These are phyloP conservation scores for Agriotes lineatus DNA, from an alignment of 2,888 invertebrate species.

Conservation along the genomic window DNA sequence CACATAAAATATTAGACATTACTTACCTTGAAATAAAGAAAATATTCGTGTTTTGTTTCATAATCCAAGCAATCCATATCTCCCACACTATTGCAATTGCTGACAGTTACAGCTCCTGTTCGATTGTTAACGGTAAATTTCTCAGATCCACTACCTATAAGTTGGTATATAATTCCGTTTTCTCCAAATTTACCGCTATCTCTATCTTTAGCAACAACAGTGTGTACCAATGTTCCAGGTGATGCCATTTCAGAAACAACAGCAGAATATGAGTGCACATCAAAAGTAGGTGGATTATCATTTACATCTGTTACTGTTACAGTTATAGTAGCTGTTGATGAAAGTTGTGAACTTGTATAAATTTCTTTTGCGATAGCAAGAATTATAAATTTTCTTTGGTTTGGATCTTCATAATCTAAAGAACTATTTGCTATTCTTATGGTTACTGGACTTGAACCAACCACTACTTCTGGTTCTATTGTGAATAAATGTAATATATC, in stretches of 20 bases:
- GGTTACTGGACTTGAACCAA: slow-evolving; percentile 85
- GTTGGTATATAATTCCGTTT: slow-evolving; percentile 85
- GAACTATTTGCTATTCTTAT: slow-evolving; percentile 84
- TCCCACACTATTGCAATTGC: slow-evolving; percentile 78
- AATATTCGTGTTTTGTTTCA: slow-evolving; percentile 85
- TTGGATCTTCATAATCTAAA: slow-evolving; percentile 91
- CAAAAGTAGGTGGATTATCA: slow-evolving; percentile 87
- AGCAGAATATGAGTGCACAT: slow-evolving; percentile 80
- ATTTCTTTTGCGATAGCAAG: slow-evolving; percentile 88
- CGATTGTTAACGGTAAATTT: slow-evolving; percentile 83
- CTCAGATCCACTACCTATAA: slow-evolving; percentile 86
- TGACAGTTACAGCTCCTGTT: slow-evolving; percentile 86
- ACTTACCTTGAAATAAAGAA: slow-evolving; percentile 83
- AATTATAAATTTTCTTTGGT: slow-evolving; percentile 90
- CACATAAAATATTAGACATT: too few relatives aligned
- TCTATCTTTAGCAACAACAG: slow-evolving; percentile 84
- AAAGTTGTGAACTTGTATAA: slow-evolving; percentile 80
- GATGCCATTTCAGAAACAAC: slow-evolving; percentile 78
- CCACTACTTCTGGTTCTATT: slow-evolving; percentile 84
- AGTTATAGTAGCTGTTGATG: slow-evolving; percentile 87
- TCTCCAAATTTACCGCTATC: slow-evolving; percentile 88
- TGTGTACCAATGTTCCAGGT: slow-evolving; percentile 75
- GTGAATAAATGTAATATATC: slow-evolving; percentile 87
- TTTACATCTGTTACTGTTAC: slow-evolving; percentile 85
- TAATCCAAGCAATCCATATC: slow-evolving; percentile 83